These are phyloP conservation scores for Pristis pectinata DNA, from an alignment of 2,797 vertebrate genomes.

Conservation along the genomic window DNA sequence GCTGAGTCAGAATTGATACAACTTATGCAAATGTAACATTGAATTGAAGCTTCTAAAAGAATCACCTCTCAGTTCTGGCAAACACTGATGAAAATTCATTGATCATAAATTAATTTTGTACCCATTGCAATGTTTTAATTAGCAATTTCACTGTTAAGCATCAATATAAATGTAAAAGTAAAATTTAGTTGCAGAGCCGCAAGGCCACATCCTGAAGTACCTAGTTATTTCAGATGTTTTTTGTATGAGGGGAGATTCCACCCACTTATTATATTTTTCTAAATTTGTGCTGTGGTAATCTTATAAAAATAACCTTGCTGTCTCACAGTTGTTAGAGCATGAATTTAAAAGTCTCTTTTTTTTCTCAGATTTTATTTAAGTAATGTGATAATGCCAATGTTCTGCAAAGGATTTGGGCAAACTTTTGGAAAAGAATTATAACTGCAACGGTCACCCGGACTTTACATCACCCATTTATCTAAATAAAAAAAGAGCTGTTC, in stretches of 20 bases:
- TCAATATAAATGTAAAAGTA: neutral
- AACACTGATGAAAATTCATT: neutral
- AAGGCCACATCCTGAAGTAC: constrained; percentile 19
- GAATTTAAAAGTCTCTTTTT: neutral
- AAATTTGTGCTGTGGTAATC: constrained; percentile 7
- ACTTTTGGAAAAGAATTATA: neutral
- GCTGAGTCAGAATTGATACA: no score
- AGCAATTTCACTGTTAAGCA: neutral
- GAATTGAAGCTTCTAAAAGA: neutral
- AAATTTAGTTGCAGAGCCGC: neutral
- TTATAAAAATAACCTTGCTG: neutral
- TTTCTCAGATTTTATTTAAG: neutral
- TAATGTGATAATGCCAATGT: neutral
- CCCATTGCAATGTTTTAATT: neutral
- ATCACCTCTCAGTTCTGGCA: no score
- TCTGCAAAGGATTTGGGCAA: neutral
- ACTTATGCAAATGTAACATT: neutral
- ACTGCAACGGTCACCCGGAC: neutral
- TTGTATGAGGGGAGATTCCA: neutral
- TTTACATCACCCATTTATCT: neutral
- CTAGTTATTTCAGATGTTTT: neutral
- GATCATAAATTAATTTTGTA: neutral
- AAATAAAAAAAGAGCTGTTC: neutral
- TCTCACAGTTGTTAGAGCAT: neutral
- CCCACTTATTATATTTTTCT: constrained; percentile 24